Base-by-base conservation (phyloP, 2,113 vertebrate genomes). In the Aspidoscelis tigris region DNA sequence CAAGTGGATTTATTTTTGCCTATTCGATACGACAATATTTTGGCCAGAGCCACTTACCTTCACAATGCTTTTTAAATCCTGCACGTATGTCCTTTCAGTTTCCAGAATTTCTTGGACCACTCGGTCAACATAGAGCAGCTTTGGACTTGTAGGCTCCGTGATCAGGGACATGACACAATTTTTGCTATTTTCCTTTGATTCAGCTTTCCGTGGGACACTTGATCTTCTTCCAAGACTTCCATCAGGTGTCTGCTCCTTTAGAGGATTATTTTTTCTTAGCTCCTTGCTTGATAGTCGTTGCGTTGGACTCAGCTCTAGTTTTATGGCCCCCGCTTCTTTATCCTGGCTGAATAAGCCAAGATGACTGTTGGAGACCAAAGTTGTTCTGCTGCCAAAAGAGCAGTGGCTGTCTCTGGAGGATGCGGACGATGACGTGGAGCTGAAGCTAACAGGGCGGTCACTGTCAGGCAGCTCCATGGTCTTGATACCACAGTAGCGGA, bases 71-170 rank as follows among this genome's bases (percentile, higher is more conserved):
- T 95, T 96, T 43, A 99, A 96, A 90, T 99, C 99, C 88, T 98
- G 98, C 76, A 99, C 99, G 0, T 99, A 99, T 47, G 97, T 99
- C 93, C 96, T 97, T 90, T 99, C 99, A 0, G 99, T 99, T 92
- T 99, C 98, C 89, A 99, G 94, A 76, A 99, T 98, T 95, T 99
- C 99, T 93, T 99, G 98, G 80, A 99, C 99, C 0, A 99, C 99
- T 93, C 98, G 92, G 90, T 99, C 98, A 89, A 99, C 99, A 0
- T 99, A 99, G 47, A 97, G 95, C 43, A 99, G 96, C 90, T 97
- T 98, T 11, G 98, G 98, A 88, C 97, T 96, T 1, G 93, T 92
- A 7, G 93, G 82, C 64, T 96, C 96, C 8, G 93, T 84, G 5
- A 89, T 61, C 0, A 93, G 47, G 24, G 94, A 92, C 79, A 89